Evolutionary conservation across 2,888 invertebrate species (phyloP).

Genomic region (Agrotis clavis): DNA sequence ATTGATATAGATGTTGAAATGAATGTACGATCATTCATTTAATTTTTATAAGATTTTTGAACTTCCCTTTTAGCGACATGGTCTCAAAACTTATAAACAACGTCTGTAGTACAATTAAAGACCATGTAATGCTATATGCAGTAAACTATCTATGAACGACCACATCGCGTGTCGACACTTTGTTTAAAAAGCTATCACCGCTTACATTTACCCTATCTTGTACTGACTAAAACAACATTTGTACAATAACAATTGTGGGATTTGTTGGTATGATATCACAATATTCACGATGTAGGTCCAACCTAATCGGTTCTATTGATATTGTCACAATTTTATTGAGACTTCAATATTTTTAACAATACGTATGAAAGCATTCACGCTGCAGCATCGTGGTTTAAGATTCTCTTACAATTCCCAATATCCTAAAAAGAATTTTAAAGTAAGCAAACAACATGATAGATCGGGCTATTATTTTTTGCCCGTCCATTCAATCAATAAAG

Average conservation of each 20-base stretch:
- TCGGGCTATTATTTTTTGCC: conserved; percentile 32
- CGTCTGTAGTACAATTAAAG: conserved; percentile 9
- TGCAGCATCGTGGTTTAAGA: background rate
- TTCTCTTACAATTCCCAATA: conserved; percentile 19
- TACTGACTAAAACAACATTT: conserved; percentile 7
- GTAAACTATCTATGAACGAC: conserved; percentile 41
- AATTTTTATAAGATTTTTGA: conserved; percentile 47
- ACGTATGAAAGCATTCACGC: background rate
- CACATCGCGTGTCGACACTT: conserved; percentile 54
- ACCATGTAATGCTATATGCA: conserved; percentile 13
- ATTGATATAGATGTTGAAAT: conserved; percentile 14
- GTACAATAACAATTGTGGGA: background rate
- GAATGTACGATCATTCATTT: too few species aligned
- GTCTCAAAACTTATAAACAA: conserved; percentile 17
- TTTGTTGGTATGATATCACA: background rate
- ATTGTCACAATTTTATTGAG: background rate
- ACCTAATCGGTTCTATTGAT: background rate
- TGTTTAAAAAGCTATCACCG: conserved; percentile 38
- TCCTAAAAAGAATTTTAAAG: conserved; percentile 10
- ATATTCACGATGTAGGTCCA: background rate
- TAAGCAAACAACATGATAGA: conserved; percentile 30
- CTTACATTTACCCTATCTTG: conserved; percentile 18
- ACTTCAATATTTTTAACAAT: background rate
- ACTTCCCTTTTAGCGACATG: conserved; percentile 27
- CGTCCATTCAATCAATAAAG: conserved; percentile 32